Base-by-base conservation (phyloP, 2,888 invertebrate genomes). In the Bruchidius siliquastri region DNA sequence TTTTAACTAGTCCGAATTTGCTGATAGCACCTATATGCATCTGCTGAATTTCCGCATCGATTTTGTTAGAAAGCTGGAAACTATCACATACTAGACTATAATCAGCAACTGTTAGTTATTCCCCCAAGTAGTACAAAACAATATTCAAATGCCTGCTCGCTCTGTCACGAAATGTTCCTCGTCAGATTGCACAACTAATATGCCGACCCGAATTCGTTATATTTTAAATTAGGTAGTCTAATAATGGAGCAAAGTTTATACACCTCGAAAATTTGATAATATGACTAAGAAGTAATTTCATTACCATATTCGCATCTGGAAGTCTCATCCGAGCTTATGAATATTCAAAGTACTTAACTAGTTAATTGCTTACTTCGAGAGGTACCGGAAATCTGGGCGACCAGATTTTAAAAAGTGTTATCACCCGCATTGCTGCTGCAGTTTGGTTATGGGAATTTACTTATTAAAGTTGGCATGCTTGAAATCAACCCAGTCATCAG, bases 181-280 rank as follows among this genome's bases (percentile, higher is more conserved):
- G 68, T 21, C 68, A 68, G 22, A 68, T 68, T 21, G 13, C 68
- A 68, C 68, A 68, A 68, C 68, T 74, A 77, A 76, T 76, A 76
- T 75, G 78, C 73, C 72, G 75, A 79, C 77, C 77, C 78, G 77
- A 78, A 78, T 78, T 78, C 76, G 78, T 78, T 77, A 78, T 77
- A 76, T 80, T 79, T 77, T 76, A 80, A 79, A 80, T 80, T 78
- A 79, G 76, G 72, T 77, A 79, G 79, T 80, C 80, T 79, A 78
- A 79, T 81, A 80, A 81, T 79, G 78, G 80, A 78, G 77, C 78
- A 80, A 82, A 81, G 79, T 83, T 82, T 82, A 81, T 81, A 82
- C 80, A 81, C 81, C 78, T 79, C 78, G 79, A 80, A 82, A 83
- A 83, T 83, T 83, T 81, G 83, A 83, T 83, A 82, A 82, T 82